Percentiles rank a stretch among this genome's conserved stretches.
These are phyloP conservation scores for Pangasius krempfi DNA, from an alignment of 2,797 vertebrate genomes.

Conservation along the genomic window DNA sequence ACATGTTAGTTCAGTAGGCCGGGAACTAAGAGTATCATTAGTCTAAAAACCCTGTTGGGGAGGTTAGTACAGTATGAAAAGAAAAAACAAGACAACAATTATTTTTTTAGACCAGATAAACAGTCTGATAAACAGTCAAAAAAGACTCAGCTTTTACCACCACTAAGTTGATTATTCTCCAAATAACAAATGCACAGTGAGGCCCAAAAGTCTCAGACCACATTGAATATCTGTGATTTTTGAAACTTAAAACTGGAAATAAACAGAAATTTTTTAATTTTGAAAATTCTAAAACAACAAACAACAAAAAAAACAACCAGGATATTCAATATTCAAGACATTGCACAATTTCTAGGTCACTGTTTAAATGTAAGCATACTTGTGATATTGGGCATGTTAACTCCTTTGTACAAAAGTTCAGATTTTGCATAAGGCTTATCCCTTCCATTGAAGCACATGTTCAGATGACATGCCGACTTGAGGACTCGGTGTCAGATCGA, in stretches of 20 bases:
- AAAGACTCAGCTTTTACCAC: no score
- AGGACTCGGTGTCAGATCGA: neutral
- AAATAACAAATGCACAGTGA: neutral
- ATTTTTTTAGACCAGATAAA: neutral
- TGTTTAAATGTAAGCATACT: no score
- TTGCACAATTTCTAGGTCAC: no score
- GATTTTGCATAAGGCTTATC: neutral
- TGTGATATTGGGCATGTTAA: no score
- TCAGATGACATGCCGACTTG: neutral
- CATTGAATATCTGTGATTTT: neutral
- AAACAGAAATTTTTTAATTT: neutral
- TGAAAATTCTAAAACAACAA: neutral
- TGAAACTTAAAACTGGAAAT: neutral
- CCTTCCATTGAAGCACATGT: no score
- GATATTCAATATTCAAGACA: neutral
- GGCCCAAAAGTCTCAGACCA: neutral
- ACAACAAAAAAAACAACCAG: no score
- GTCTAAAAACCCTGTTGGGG: neutral
- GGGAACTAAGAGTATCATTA: neutral
- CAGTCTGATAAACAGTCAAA: neutral
- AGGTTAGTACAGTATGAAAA: neutral
- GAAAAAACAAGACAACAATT: neutral
- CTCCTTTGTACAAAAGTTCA: neutral
- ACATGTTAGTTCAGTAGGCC: neutral
- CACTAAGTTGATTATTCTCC: no score